phyloP scores from a whole-genome alignment of 1,140 invertebrate species.

The Schlechtendalia chinensis region DNA sequence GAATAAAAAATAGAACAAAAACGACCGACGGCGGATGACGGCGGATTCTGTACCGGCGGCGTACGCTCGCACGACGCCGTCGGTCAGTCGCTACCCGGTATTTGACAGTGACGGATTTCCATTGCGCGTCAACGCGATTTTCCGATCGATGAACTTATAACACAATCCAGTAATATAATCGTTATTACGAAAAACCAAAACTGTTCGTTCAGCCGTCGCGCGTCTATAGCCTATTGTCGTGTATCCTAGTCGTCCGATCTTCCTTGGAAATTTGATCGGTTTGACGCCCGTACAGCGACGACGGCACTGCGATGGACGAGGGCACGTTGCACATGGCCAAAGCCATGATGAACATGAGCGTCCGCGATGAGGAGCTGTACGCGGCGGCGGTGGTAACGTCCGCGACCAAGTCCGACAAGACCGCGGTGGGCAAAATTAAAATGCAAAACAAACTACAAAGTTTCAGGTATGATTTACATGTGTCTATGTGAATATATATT shows the following conservation, averaged over 20 bases:
- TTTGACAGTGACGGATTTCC: slow-evolving; percentile 45
- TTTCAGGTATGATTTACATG: slow-evolving; percentile 55
- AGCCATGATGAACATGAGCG: slow-evolving; percentile 60
- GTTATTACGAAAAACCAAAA: too few relatives aligned
- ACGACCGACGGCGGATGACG: background rate
- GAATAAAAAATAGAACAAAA: too few relatives aligned
- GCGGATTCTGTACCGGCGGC: slow-evolving; percentile 34
- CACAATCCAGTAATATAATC: too few relatives aligned
- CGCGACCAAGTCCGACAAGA: slow-evolving; percentile 53
- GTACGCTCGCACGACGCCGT: background rate
- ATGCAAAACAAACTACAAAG: slow-evolving; percentile 57
- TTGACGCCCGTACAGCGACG: too few relatives aligned
- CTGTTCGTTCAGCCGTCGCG: too few relatives aligned
- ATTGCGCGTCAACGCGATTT: background rate
- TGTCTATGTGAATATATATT: too few relatives aligned
- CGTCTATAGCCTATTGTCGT: too few relatives aligned
- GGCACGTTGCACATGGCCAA: slow-evolving; percentile 66
- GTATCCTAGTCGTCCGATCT: too few relatives aligned
- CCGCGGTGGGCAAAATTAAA: slow-evolving; percentile 54
- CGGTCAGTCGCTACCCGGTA: slow-evolving; percentile 46
- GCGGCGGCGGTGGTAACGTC: slow-evolving; percentile 21
- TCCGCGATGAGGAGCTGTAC: slow-evolving; percentile 50
- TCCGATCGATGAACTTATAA: too few relatives aligned
- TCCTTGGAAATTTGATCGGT: too few relatives aligned
- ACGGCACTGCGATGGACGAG: slow-evolving; percentile 61